A percentile compares a stretch with the other conserved stretches of the same genome.
phyloP scores from a whole-genome alignment of 2,113 vertebrate genomes.

The Chunga burmeisteri region DNA sequence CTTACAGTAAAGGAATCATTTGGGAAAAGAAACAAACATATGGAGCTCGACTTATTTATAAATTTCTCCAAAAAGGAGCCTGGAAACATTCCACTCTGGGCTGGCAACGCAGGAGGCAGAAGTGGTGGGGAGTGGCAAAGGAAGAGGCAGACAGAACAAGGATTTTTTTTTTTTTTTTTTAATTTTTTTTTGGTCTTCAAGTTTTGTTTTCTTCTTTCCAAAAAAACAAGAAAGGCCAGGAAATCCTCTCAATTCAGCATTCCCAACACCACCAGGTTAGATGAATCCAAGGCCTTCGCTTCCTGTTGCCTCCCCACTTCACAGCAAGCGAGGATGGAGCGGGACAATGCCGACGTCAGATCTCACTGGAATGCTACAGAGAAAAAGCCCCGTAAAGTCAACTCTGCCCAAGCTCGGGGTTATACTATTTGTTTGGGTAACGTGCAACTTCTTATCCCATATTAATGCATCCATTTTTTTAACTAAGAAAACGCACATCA shows the following conservation, averaged over 20 bases:
- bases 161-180: background rate
- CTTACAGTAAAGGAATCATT: constrained; percentile 16
- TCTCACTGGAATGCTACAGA: background rate
- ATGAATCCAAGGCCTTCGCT: background rate
- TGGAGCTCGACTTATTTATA: constrained; percentile 16
- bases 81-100: background rate
- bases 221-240: constrained; percentile 40
- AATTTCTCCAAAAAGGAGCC: constrained; percentile 46
- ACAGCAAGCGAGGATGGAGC: background rate
- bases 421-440: background rate
- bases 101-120: background rate
- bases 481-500: background rate
- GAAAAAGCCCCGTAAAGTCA: background rate
- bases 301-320: background rate
- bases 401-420: background rate
- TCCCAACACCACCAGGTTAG: background rate
- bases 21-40: background rate
- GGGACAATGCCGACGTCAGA: background rate
- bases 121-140: background rate
- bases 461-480: background rate
- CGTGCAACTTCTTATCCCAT: background rate
- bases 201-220: constrained; percentile 5
- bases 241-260: constrained; percentile 32
- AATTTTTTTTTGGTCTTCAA: background rate
- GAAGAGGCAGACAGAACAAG: background rate